Percentiles rank a stretch among this genome's conserved stretches.
Conservation (phyloP, 2,113 vertebrate species). For the Coregonus clupeaformis region DNA sequence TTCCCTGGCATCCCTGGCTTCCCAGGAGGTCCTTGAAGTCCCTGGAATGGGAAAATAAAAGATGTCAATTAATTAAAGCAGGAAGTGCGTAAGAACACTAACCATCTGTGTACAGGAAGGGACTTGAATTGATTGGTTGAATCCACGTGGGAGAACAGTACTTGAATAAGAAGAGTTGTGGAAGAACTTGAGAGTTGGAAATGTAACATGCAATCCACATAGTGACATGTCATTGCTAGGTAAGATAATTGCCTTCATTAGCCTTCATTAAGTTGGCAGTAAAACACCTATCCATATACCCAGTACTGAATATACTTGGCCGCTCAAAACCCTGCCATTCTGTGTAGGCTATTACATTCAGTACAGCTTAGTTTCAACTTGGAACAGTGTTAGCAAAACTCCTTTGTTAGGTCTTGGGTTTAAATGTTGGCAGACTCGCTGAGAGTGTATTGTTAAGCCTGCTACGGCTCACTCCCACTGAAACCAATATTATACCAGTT, state of each 20-base stretch:
- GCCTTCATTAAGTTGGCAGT: no score
- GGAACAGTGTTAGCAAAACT: no score
- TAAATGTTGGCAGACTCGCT: not conserved
- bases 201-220: not conserved
- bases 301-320: no score
- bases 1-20: slow-evolving; percentile 86
- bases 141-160: not conserved
- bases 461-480: slow-evolving; percentile 17
- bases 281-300: no score
- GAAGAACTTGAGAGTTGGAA: not conserved
- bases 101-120: not conserved
- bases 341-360: not conserved
- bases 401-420: not conserved
- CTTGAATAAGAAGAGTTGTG: not conserved
- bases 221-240: no score
- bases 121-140: not conserved
- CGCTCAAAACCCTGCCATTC: not conserved
- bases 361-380: not conserved
- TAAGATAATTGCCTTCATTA: no score
- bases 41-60: slow-evolving; percentile 69
- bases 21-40: slow-evolving; percentile 85
- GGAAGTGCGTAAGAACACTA: slow-evolving; percentile 13
- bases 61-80: slow-evolving; percentile 29
- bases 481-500: slow-evolving; percentile 38
- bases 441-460: slow-evolving; percentile 36